Evolutionary conservation across 2,888 invertebrate species (phyloP).

Genomic region (Heteromyza rotundicornis): DNA sequence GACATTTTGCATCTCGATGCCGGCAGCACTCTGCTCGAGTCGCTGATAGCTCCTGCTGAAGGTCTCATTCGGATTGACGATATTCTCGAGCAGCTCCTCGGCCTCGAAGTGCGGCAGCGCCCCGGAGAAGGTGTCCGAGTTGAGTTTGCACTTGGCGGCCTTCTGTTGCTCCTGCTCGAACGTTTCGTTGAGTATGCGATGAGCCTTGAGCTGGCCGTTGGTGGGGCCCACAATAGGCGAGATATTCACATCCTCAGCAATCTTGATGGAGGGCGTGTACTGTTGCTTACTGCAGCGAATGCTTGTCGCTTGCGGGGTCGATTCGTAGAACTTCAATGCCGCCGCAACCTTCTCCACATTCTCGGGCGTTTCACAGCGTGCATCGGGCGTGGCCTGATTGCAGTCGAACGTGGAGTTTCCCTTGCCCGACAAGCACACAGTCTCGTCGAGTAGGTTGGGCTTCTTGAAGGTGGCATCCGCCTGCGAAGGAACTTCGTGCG

Average conservation of each 20-base stretch:
- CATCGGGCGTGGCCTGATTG: constrained; percentile 34
- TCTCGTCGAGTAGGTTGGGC: constrained; percentile 43
- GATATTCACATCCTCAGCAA: constrained; percentile 48
- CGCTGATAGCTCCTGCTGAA: constrained; percentile 33
- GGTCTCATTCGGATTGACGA: constrained; percentile 51
- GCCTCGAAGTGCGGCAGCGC: constrained; percentile 32
- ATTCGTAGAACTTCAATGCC: constrained; percentile 45
- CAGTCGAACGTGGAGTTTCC: constrained; percentile 40
- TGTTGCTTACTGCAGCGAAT: constrained; percentile 38
- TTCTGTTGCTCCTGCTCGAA: constrained; percentile 38
- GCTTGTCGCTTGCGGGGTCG: constrained; percentile 51
- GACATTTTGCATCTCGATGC: constrained; percentile 50
- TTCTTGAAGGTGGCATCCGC: constrained; percentile 41
- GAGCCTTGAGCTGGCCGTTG: constrained; percentile 30
- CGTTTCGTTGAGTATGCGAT: constrained; percentile 42
- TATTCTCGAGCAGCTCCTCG: constrained; percentile 50
- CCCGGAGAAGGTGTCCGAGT: constrained; percentile 32
- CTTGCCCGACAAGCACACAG: constrained; percentile 37
- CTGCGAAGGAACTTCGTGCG: constrained; percentile 12
- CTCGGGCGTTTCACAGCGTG: constrained; percentile 54
- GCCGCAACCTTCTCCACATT: constrained; percentile 37
- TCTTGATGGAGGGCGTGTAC: constrained; percentile 49
- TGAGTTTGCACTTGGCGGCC: constrained; percentile 15
- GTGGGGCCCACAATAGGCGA: constrained; percentile 50
- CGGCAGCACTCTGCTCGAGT: constrained; percentile 30